Conservation (phyloP, 2,797 vertebrate genomes). For the Podargus strigoides region DNA sequence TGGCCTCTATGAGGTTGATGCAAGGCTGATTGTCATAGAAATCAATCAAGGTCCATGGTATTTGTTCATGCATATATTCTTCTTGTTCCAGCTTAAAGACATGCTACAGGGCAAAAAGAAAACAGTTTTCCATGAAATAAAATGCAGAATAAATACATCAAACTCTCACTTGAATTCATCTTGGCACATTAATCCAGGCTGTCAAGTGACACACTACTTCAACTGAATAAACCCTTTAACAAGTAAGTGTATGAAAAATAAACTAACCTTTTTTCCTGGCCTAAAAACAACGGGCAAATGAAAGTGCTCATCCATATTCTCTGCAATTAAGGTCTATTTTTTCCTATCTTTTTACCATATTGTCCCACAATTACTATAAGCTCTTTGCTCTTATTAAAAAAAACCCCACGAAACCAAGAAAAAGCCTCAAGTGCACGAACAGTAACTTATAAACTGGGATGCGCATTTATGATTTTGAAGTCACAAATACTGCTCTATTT, state of each 20-base stretch:
- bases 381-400: not conserved
- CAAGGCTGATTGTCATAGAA: conserved; percentile 99
- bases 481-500: not conserved
- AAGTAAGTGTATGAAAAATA: not conserved
- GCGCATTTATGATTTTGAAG: not conserved
- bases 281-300: conserved; percentile 15
- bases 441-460: not conserved
- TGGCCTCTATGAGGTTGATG: conserved; percentile 98
- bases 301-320: not conserved
- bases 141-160: not conserved
- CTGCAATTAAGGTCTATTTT: not conserved
- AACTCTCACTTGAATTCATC: not conserved
- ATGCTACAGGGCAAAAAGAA: conserved; percentile 78
- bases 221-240: not conserved
- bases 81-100: conserved; percentile 99
- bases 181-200: not conserved
- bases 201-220: not conserved
- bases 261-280: conserved; percentile 21
- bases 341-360: not conserved
- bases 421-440: not conserved
- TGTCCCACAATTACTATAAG: not conserved
- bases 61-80: conserved; percentile 98
- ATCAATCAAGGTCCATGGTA: conserved; percentile 98
- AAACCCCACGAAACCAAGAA: not conserved
- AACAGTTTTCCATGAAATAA: conserved; percentile 19